phyloP scores from a whole-genome alignment of 2,113 vertebrate genomes.

The Pelecanus crispus region DNA sequence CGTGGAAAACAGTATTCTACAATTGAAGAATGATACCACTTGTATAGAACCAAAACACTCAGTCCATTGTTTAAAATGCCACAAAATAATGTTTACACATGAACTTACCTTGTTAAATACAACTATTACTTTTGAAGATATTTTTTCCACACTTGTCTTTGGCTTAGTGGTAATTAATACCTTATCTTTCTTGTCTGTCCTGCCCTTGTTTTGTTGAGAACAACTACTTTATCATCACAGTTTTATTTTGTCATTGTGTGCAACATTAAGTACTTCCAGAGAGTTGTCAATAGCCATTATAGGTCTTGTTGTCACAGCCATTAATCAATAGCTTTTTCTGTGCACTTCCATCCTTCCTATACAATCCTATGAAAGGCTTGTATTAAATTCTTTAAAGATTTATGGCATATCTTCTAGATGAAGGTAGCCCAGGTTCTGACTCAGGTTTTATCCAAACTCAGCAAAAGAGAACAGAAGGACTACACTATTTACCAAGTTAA shows the following conservation, averaged over 20 bases:
- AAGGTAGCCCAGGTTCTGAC: not conserved
- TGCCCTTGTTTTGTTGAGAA: not conserved
- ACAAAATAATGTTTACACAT: not conserved
- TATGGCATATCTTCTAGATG: not conserved
- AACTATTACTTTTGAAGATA: not conserved
- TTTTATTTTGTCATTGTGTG: not conserved
- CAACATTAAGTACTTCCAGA: not conserved
- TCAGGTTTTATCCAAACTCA: not conserved
- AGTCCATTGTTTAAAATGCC: not conserved
- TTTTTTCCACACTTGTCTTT: not conserved
- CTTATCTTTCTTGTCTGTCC: not conserved
- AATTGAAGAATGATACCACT: not conserved
- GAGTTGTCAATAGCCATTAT: not conserved
- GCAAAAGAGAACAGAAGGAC: not conserved
- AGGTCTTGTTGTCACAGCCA: not conserved
- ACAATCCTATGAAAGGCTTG: not conserved
- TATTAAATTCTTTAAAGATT: not conserved
- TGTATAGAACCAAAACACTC: not conserved
- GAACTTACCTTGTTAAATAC: not conserved
- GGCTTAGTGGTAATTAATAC: not conserved
- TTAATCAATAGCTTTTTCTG: not conserved
- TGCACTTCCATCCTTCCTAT: not conserved
- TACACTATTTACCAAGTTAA: not conserved
- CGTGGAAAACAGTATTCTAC: not conserved
- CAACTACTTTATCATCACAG: not conserved